Percentiles rank a stretch among this genome's conserved stretches.
These are phyloP conservation scores for Megaptera novaeangliae DNA, from an alignment of 2,113 vertebrate genomes.

Conservation along the genomic window DNA sequence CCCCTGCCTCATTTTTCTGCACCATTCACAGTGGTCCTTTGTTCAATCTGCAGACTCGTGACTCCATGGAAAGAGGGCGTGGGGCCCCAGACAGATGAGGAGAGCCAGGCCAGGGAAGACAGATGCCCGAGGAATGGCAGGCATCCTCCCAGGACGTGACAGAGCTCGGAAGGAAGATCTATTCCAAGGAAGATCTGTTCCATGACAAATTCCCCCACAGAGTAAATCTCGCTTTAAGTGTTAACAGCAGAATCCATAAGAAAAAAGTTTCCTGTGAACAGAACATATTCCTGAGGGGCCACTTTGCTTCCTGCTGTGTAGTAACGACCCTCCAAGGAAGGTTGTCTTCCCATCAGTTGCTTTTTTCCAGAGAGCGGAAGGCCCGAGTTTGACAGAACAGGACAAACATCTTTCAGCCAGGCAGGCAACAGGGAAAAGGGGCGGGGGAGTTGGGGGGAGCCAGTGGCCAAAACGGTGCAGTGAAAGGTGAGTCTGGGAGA, in stretches of 20 bases:
- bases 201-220: slow-evolving; percentile 33
- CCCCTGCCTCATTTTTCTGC: not conserved
- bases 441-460: accelerated
- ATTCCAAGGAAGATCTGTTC: not conserved
- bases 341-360: slow-evolving; percentile 30
- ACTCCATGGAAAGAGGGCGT: accelerated
- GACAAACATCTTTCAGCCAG: slow-evolving; percentile 13
- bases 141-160: not conserved
- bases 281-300: slow-evolving; percentile 18
- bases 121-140: not conserved
- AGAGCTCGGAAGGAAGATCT: not conserved
- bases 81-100: not conserved
- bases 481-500: not conserved
- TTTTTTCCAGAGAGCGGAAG: slow-evolving; percentile 21
- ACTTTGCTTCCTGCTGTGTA: slow-evolving; percentile 29
- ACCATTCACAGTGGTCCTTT: not conserved
- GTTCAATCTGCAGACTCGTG: not conserved
- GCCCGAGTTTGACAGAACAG: slow-evolving; percentile 35
- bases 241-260: slow-evolving; percentile 60
- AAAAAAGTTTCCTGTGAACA: slow-evolving; percentile 31
- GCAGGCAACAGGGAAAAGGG: not conserved
- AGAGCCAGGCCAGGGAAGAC: not conserved
- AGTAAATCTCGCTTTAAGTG: slow-evolving; percentile 50
- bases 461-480: accelerated
- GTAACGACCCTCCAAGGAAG: slow-evolving; percentile 28